Base-by-base conservation (phyloP, 2,888 invertebrate species). In the Cheilosia vulpina region DNA sequence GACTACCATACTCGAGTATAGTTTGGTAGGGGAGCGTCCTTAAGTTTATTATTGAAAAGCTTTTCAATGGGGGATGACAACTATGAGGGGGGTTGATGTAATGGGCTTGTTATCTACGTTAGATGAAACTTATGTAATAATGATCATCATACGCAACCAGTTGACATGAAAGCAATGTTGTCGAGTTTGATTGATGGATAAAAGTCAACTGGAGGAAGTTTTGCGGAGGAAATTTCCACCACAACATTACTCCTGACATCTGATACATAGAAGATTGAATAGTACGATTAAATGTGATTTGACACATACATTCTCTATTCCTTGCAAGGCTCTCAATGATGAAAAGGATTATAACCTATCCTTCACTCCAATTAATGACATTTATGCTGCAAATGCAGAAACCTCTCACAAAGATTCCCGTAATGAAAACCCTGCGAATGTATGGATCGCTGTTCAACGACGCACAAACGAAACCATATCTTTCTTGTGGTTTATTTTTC, bases 111-210 rank as follows among this genome's bases (percentile, higher is more conserved):
- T 78, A 63, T 72, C 62, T 50, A 55, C 53, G 17, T 31, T 27
- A 57, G 45, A 65, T 55, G 55, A 76, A 76, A 60, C 71, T 66
- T 34, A 71, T 38, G 62, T 68, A 77, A 78, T 63, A 78, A 78
- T 57, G 34, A 77, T 62, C 62, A 77, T 52, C 38, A 21, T 78
- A 63, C 31, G 78, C 62, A 83, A 78, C 82, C 77, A 78, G 82
- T 83, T 73, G 68, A 45, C 38, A 73, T 47, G 43, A 66, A 63
- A 73, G 41, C 21, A 60, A 15, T 57, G 60, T 31, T 69, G 83
- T 65, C 68, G 45, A 58, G 55, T 57, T 83, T 83, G 83, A 83
- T 83, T 83, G 83, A 83, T 83, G 63, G 72, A 55, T 68, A 24
- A 58, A 53, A 45, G 50, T 19, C 34, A 53, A 34, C 50, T 38